Evolutionary conservation across 1,140 invertebrate species (phyloP), one percentile per base, ranked within the genome.

Genomic region (Battus philenor): DNA sequence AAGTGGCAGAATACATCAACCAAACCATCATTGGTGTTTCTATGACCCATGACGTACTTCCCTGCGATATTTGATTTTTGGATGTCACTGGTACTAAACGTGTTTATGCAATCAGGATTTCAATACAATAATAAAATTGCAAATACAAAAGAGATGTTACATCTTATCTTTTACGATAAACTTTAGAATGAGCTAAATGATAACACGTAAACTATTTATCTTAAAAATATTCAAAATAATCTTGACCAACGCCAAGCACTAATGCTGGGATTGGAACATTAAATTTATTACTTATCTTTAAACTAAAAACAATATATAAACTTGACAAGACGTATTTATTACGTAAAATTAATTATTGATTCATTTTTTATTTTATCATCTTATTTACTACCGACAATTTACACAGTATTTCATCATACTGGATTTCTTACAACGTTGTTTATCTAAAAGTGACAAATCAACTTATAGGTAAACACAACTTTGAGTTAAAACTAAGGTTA

Each of bases 161-260:
- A 54, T 46, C 20, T 55, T 55, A 55, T 50, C 51, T 16, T 22
- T 30, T 2, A 27, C 17, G 31, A 50, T 33, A 50, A 50, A 49
- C 22, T 45, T 22, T 38, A 44, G 41, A 45, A 50, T 36, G n/a
- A 29, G 7, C 47, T 1, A 38, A 44, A 30, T 17, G 41, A 50
- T 50, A 45, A 50, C 11, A 13, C 8, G 15, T 26, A 20, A 24
- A 12, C 10, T 8, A 24, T 15, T 26, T 39, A 9, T 26, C n/a
- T n/a, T 1, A 39, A 13, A 26, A 12, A 24, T 12, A 24, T 26
- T 39, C 10, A 12, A 9, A 39, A 20, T 17, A 39, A 39, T 39
- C 20, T 39, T 39, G 36, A 39, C 22, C 12, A 13, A 26, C 11
- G 22, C n/a, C n/a, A n/a, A n/a, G n/a, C n/a, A n/a, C n/a, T n/a